Evolutionary conservation across 2,797 vertebrate species (phyloP).

Genomic region (Enteromius afrohamiltoni): DNA sequence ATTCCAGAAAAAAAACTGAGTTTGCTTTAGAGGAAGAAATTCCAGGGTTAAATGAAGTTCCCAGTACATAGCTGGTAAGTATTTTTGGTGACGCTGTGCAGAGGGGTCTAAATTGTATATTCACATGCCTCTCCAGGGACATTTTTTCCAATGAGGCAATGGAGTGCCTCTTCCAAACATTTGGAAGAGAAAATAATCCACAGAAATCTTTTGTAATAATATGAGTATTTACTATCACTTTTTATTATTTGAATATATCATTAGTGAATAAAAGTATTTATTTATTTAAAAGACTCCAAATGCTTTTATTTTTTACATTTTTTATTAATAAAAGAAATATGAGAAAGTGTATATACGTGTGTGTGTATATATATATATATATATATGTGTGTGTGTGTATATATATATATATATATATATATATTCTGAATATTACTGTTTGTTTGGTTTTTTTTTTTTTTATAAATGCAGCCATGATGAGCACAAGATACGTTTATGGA

Average conservation of each 20-base stretch:
- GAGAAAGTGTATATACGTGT: not conserved
- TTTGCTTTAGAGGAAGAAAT: conserved; percentile 15
- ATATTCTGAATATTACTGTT: not conserved
- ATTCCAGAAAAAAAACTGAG: conserved; percentile 8
- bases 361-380: too few relatives aligned
- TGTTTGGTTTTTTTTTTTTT: not conserved
- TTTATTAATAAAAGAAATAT: not conserved
- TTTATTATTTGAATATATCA: not conserved
- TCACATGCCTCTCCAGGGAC: not conserved
- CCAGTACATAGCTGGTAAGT: conserved; percentile 32
- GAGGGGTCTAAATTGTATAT: not conserved
- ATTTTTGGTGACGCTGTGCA: conserved; percentile 26
- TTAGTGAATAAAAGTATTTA: not conserved
- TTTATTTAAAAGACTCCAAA: not conserved
- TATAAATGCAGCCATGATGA: not conserved
- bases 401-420: not conserved
- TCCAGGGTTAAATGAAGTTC: conserved; percentile 32
- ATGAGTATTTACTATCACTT: not conserved
- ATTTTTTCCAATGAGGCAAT: not conserved
- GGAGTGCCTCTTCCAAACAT: not conserved
- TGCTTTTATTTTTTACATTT: not conserved
- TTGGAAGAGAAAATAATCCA: not conserved
- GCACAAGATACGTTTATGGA: not conserved
- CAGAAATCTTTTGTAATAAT: not conserved
- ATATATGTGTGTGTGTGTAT: too few relatives aligned